Evolutionary conservation across 2,888 invertebrate genomes (phyloP), one percentile per base, ranked within the genome.

Genomic region (Eurytoma adleriae): DNA sequence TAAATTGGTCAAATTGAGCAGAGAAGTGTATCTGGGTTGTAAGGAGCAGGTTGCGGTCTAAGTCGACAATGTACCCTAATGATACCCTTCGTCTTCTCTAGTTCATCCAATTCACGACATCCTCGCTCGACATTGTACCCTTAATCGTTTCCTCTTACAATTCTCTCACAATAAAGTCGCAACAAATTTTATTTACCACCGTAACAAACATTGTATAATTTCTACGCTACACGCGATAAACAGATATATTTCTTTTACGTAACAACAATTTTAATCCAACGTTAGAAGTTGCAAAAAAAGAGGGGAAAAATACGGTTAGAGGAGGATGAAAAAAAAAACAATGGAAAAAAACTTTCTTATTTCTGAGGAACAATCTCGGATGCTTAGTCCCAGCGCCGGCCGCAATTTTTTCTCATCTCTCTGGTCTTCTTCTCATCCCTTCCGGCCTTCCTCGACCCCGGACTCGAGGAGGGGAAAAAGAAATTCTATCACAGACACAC

Each of bases 31-130:
- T 74, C 82, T 62, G 67, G 71, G 61, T 75, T 76, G 72, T 66
- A 75, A 79, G 57, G 76, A 83, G 78, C 71, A 78, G 77, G 3
- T 70, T 80, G 83, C 75, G 80, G 83, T 82, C 79, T 77, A 83
- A 84, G 79, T 83, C 83, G 85, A 86, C 86, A 85, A 85, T 87
- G 83, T 85, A 83, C 83, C 83, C 85, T 86, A 87, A 87, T 85
- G 86, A 87, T 82, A 84, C 78, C 59, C 78, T 59, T 27, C 24
- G 62, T 24, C 69, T 73, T 80, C 70, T 73, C 78, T 57, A 52
- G 72, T 75, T 77, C 74, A 30, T 74, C 66, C n/a, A 4, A 48
- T 64, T 64, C 66, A 57, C 74, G 48, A 57, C 62, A 16, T 20
- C 68, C 56, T 48, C 54, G 61, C n/a, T 54, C 27, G 56, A 61